Evolutionary conservation across 2,113 vertebrate genomes (phyloP).

Genomic region (Cheilinus undulatus): DNA sequence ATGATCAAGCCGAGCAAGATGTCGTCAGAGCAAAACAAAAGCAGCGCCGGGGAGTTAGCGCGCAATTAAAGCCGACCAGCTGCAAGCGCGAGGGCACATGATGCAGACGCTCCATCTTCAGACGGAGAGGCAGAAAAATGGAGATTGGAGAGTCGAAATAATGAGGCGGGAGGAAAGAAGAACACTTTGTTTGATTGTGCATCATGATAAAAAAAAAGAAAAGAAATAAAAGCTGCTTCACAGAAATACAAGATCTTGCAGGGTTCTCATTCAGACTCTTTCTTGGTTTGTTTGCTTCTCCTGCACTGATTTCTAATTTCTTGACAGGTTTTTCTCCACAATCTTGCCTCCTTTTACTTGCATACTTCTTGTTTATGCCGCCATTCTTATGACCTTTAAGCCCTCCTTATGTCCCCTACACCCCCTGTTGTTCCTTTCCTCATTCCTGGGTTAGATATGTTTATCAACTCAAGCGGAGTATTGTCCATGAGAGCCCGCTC

Average conservation of each 20-base stretch:
- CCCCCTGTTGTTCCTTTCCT: slow-evolving; percentile 15
- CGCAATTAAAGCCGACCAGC: slow-evolving; percentile 58
- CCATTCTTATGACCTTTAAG: slow-evolving; percentile 36
- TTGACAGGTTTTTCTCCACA: background rate
- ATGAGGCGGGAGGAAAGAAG: slow-evolving; percentile 20
- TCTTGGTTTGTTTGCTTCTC: slow-evolving; percentile 19
- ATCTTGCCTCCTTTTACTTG: background rate
- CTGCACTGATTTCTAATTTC: slow-evolving; percentile 17
- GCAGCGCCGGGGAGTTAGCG: slow-evolving; percentile 31
- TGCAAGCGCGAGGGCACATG: slow-evolving; percentile 37
- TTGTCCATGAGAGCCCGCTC: slow-evolving; percentile 15
- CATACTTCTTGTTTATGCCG: background rate
- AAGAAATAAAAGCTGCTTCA: background rate
- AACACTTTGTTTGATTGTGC: slow-evolving; percentile 39
- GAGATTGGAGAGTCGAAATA: slow-evolving; percentile 14
- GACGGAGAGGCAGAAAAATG: slow-evolving; percentile 11
- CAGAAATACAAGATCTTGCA: background rate
- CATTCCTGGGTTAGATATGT: slow-evolving; percentile 20
- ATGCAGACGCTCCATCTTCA: slow-evolving; percentile 43
- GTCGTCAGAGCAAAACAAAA: slow-evolving; percentile 55
- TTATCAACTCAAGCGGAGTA: slow-evolving; percentile 33
- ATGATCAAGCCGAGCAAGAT: slow-evolving; percentile 61
- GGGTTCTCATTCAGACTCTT: too few relatives aligned
- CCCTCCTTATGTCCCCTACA: background rate
- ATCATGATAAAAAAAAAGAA: slow-evolving; percentile 37